Conservation (phyloP, 2,888 invertebrate genomes). For the Ochropleura plecta region DNA sequence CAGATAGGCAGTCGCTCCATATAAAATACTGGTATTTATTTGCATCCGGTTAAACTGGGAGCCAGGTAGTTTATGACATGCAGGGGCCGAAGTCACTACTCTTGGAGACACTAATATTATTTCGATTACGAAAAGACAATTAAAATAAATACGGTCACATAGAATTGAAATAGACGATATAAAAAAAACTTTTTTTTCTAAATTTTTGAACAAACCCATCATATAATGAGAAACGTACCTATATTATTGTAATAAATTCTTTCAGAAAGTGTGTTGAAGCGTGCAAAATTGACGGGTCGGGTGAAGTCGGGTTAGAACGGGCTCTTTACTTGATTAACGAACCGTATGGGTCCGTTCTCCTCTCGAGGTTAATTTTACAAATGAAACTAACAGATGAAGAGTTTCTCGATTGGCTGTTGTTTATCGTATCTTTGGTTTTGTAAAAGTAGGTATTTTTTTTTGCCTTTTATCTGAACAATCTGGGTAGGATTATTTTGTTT, state of each 20-base stretch:
- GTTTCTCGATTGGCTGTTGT: slow-evolving; percentile 39
- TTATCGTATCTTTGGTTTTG: slow-evolving; percentile 31
- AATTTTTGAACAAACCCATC: slow-evolving; percentile 7
- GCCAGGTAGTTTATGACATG: too few relatives aligned
- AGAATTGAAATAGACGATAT: not conserved
- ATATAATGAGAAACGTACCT: slow-evolving; percentile 28
- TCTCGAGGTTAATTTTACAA: slow-evolving; percentile 52
- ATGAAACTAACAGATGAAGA: slow-evolving; percentile 48
- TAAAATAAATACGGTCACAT: not conserved
- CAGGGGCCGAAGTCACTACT: too few relatives aligned
- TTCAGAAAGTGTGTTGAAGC: slow-evolving; percentile 68
- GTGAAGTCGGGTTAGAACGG: slow-evolving; percentile 41
- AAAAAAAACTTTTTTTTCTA: not conserved
- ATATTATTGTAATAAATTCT: slow-evolving; percentile 49
- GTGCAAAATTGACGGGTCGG: slow-evolving; percentile 62
- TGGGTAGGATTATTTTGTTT: too few relatives aligned
- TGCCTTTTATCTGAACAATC: slow-evolving; percentile 1
- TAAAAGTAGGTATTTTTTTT: not conserved
- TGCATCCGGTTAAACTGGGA: too few relatives aligned
- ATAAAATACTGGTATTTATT: too few relatives aligned
- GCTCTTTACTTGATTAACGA: slow-evolving; percentile 58
- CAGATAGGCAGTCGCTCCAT: too few relatives aligned
- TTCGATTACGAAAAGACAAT: too few relatives aligned
- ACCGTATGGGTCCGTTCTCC: slow-evolving; percentile 40
- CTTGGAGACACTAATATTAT: too few relatives aligned